Evolutionary conservation across 1,140 invertebrate genomes (phyloP), one percentile per base, ranked within the genome.

Genomic region (Steinernema khuongi): DNA sequence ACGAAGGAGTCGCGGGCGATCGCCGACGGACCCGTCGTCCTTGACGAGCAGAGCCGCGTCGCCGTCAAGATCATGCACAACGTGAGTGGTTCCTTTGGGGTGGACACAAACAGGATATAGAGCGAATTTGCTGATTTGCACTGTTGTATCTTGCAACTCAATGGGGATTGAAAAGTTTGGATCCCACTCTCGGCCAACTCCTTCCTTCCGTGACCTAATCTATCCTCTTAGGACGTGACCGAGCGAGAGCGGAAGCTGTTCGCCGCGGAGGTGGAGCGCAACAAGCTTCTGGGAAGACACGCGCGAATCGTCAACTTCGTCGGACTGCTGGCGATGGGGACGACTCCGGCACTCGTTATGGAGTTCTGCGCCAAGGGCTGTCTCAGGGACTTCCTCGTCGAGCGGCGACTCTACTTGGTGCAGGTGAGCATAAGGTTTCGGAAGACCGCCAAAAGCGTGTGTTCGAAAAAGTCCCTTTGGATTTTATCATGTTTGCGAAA

Each of bases 31-130:
- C 50, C 50, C 50, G 50, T 60, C 19, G 50, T 60, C 7, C 50
- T 60, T 7, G 50, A 60, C 50, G 50, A 22, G 2, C 50, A 60
- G 22, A 14, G 50, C 50, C 50, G 50, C 4, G 26, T 60, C 50
- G 50, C 50, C 7, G 19, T 60, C 11, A 60, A 60, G 19, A 60
- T 60, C 50, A 60, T 60, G 50, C 50, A 60, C 50, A 60, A 60
- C 22, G 50, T 60, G 22, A 22, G 50, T 17, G 22, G 50, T 11
- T n/a, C 36, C 7, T n/a, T n/a, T 41, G 7, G 36, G n/a, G 7
- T 41, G 36, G 7, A n/a, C n/a, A n/a, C n/a, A n/a, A n/a, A n/a
- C n/a, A n/a, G n/a, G n/a, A n/a, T n/a, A n/a, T n/a, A n/a, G n/a
- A n/a, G n/a, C n/a, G n/a, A n/a, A n/a, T n/a, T n/a, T n/a, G n/a